Evolutionary conservation across 92 coral and sea anemone species (phyloP).

Genomic region (Nematostella vectensis): DNA sequence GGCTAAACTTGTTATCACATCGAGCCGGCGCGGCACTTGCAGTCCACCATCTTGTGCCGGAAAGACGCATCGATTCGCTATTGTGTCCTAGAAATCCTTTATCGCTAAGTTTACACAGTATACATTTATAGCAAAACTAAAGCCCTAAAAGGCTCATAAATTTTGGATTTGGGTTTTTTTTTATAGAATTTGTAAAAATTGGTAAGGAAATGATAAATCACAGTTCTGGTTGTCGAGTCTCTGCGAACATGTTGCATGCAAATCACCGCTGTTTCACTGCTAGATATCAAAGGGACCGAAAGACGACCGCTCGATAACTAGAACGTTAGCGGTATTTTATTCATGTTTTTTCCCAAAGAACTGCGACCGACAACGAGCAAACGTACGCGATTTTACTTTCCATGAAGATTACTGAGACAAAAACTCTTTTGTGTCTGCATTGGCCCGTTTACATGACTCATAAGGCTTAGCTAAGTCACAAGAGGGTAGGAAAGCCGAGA

Average conservation of each 20-base stretch:
- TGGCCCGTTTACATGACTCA: too few species aligned
- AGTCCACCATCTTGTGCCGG: too few species aligned
- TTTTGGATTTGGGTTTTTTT: not conserved
- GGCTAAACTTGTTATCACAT: constrained; percentile 28
- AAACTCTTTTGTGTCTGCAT: too few species aligned
- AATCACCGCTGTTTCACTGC: constrained; percentile 28
- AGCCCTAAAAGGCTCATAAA: not conserved
- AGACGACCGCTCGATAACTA: constrained; percentile 13
- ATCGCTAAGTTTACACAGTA: constrained; percentile 7
- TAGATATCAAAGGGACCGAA: constrained; percentile 58
- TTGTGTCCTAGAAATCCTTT: constrained; percentile 25
- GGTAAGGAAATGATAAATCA: not conserved
- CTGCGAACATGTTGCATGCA: constrained; percentile 20
- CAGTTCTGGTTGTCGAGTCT: constrained; percentile 13
- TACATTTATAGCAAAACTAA: not conserved
- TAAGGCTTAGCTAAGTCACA: too few species aligned
- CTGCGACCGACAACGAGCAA: too few species aligned
- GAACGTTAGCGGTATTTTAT: constrained; percentile 55
- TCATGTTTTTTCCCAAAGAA: too few species aligned
- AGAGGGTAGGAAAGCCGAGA: too few species aligned
- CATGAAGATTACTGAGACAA: too few species aligned
- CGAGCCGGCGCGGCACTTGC: constrained; percentile 7
- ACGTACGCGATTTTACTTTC: too few species aligned
- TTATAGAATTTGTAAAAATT: too few species aligned
- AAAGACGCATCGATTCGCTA: constrained; percentile 15